These are phyloP conservation scores for Montipora capitata DNA, from an alignment of 92 coral and sea anemone species.

Conservation along the genomic window DNA sequence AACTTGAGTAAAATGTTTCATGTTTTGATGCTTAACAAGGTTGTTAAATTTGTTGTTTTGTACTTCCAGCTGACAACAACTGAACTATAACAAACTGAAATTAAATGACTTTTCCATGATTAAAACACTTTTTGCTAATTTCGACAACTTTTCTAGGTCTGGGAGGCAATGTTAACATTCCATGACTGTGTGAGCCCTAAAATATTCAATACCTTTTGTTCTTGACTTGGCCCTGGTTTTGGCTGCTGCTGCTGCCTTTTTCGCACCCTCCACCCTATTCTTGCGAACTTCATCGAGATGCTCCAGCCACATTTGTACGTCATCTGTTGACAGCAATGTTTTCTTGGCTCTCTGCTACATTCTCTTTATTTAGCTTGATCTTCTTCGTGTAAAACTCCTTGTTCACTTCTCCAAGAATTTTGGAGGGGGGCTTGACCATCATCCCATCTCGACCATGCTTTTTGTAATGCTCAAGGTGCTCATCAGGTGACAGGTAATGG, in stretches of 20 bases:
- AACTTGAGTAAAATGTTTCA: neutral
- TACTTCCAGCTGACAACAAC: neutral
- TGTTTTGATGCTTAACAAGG: neutral
- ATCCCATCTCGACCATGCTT: neutral
- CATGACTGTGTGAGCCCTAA: neutral
- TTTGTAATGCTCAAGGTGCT: neutral
- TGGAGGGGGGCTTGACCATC: constrained; percentile 2
- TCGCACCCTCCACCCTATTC: neutral
- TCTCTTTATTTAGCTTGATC: too few species aligned
- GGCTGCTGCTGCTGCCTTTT: neutral
- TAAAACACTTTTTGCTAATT: neutral
- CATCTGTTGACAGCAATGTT: too few species aligned
- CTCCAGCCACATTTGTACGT: too few species aligned
- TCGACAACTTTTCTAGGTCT: neutral
- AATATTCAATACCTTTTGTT: neutral
- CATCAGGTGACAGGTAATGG: constrained; percentile 18
- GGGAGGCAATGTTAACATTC: neutral
- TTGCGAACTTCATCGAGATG: too few species aligned
- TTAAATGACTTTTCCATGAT: neutral
- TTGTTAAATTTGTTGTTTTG: neutral
- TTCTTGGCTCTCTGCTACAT: too few species aligned
- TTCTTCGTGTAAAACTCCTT: too few species aligned
- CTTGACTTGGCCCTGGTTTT: neutral
- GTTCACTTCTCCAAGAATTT: neutral
- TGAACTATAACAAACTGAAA: neutral